Evolutionary conservation across 2,888 invertebrate genomes (phyloP).

Genomic region (Eremobia ochroleuca): DNA sequence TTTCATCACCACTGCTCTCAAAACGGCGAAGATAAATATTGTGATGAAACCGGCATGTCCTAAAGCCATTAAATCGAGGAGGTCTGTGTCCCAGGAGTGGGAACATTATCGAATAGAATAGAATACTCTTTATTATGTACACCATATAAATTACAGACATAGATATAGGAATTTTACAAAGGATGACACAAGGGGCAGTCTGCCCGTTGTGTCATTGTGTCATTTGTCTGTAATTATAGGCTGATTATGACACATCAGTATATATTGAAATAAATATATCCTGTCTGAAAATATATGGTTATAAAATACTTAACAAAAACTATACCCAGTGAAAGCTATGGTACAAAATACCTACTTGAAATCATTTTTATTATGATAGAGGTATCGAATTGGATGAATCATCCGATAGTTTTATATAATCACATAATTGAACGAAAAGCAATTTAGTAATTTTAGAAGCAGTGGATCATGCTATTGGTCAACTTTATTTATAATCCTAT

Average conservation of each 20-base stretch:
- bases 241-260: neutral
- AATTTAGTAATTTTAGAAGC: conserved; percentile 24
- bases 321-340: neutral
- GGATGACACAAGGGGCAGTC: too few relatives aligned
- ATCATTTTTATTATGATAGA: conserved; percentile 11
- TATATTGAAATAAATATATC: neutral
- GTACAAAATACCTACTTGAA: neutral
- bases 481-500: conserved; percentile 27
- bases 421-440: conserved; percentile 4
- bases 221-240: too few relatives aligned
- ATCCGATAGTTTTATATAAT: conserved; percentile 15
- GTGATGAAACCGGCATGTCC: neutral
- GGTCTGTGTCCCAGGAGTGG: neutral
- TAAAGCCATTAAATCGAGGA: neutral
- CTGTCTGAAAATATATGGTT: neutral
- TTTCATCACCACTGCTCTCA: neutral
- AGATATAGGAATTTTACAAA: too few relatives aligned
- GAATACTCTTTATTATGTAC: too few relatives aligned
- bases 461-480: conserved; percentile 6
- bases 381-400: conserved; percentile 17
- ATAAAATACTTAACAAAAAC: neutral
- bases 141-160: too few relatives aligned
- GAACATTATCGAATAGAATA: too few relatives aligned
- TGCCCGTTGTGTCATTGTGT: too few relatives aligned
- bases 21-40: neutral